These are phyloP conservation scores for Pterocles burchelli DNA, from an alignment of 2,113 vertebrate species.

Conservation along the genomic window DNA sequence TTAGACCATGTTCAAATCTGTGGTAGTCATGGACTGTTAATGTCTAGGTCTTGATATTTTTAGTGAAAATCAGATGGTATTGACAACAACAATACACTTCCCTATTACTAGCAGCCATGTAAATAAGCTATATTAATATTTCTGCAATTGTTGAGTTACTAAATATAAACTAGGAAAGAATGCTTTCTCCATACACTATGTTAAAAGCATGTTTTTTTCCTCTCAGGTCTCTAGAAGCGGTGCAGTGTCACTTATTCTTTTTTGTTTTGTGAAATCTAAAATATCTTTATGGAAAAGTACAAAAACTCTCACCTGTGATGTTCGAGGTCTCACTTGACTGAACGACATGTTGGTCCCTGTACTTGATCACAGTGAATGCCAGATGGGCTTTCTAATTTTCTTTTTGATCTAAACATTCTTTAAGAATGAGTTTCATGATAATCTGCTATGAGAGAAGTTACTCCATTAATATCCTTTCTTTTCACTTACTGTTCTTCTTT, in stretches of 20 bases:
- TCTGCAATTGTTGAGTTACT: neutral
- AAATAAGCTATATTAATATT: neutral
- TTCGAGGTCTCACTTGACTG: constrained; percentile 56
- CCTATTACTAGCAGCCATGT: neutral
- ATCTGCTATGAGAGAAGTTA: neutral
- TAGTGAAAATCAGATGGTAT: neutral
- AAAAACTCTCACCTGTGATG: constrained; percentile 75
- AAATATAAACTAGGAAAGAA: neutral
- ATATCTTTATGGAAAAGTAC: neutral
- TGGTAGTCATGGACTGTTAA: neutral
- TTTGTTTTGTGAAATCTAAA: neutral
- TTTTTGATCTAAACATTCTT: constrained; percentile 49
- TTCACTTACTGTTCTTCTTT: neutral
- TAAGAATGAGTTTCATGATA: neutral
- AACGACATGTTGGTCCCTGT: constrained; percentile 36
- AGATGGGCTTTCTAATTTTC: neutral
- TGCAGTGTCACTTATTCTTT: neutral
- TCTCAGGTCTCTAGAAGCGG: neutral
- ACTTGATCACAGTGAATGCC: neutral
- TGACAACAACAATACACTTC: neutral
- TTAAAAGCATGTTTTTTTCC: neutral
- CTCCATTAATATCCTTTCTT: constrained; percentile 36
- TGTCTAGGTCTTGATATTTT: neutral
- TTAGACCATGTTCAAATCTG: neutral
- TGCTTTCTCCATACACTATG: neutral